A percentile compares a stretch with the other conserved stretches of the same genome.
These are phyloP conservation scores for Bradynema listronoti DNA, from an alignment of 1,140 invertebrate genomes.

Conservation along the genomic window DNA sequence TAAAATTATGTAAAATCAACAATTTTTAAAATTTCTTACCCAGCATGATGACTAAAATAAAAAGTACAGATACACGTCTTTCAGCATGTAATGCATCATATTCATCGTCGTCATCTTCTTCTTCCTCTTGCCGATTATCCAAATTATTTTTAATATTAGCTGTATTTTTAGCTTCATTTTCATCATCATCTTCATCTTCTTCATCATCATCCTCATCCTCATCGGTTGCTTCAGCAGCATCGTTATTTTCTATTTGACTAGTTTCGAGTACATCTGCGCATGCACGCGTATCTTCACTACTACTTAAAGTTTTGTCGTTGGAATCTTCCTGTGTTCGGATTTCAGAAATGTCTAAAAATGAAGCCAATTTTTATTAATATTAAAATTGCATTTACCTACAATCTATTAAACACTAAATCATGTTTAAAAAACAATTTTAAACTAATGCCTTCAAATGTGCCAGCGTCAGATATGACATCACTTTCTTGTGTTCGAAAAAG, in stretches of 20 bases:
- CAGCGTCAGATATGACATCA: constrained; percentile 54
- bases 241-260: constrained; percentile 11
- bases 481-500: constrained; percentile 1
- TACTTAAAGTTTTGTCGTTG: constrained; percentile 26
- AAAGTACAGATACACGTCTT: constrained; percentile 54
- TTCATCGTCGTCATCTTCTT: constrained; percentile 28
- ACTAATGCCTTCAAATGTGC: constrained; percentile 53
- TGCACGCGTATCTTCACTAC: constrained; percentile 48
- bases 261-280: constrained; percentile 42
- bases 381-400: too few species aligned
- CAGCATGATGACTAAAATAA: constrained; percentile 57
- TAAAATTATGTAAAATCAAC: background rate
- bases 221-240: too few species aligned
- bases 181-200: constrained; percentile 10
- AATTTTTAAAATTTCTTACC: constrained; percentile 32
- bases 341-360: constrained; percentile 51
- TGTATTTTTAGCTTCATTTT: background rate
- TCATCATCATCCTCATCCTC: constrained; percentile 16
- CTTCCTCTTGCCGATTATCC: constrained; percentile 8
- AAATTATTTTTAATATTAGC: background rate
- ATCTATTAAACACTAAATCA: background rate
- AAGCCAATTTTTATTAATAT: too few species aligned
- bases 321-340: constrained; percentile 45
- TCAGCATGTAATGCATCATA: constrained; percentile 39
- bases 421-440: constrained; percentile 18